These are phyloP conservation scores for Pangasius larnaudii DNA, from an alignment of 2,797 vertebrate species.

Conservation along the genomic window DNA sequence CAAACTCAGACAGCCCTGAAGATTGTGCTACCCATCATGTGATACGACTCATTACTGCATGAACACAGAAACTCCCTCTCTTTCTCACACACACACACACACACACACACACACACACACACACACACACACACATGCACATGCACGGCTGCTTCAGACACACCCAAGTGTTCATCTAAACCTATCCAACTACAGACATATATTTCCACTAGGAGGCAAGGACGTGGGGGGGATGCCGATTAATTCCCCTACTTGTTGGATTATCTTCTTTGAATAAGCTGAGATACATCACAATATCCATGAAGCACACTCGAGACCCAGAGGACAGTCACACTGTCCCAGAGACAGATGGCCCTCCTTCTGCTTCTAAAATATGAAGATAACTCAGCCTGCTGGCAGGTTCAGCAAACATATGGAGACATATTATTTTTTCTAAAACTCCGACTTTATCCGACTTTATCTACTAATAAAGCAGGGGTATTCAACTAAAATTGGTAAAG, in stretches of 20 bases:
- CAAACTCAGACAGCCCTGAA: constrained; percentile 60
- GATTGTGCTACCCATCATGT: constrained; percentile 74
- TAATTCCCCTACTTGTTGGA: constrained; percentile 15
- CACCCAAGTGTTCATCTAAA: constrained; percentile 8
- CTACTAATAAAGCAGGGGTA: not conserved
- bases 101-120: constrained; percentile 5
- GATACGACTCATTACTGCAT: constrained; percentile 69
- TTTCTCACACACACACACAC: constrained; percentile 13
- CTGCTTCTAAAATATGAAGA: constrained; percentile 39
- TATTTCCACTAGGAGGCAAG: not conserved
- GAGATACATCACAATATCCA: constrained; percentile 16
- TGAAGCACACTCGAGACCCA: constrained; percentile 20
- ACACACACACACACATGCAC: constrained; percentile 5
- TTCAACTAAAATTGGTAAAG: not conserved
- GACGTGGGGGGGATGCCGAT: not conserved
- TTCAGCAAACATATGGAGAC: constrained; percentile 35
- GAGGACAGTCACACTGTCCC: constrained; percentile 20
- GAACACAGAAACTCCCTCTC: constrained; percentile 27
- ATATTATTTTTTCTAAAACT: not conserved
- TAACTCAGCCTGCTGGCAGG: constrained; percentile 19
- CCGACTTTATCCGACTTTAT: not conserved
- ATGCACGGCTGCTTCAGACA: not conserved
- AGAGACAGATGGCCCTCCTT: constrained; percentile 44
- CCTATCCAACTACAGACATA: constrained; percentile 11
- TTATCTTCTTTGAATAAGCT: constrained; percentile 21